Base-by-base conservation (phyloP, 2,113 vertebrate genomes). In the Microcebus griseorufus region DNA sequence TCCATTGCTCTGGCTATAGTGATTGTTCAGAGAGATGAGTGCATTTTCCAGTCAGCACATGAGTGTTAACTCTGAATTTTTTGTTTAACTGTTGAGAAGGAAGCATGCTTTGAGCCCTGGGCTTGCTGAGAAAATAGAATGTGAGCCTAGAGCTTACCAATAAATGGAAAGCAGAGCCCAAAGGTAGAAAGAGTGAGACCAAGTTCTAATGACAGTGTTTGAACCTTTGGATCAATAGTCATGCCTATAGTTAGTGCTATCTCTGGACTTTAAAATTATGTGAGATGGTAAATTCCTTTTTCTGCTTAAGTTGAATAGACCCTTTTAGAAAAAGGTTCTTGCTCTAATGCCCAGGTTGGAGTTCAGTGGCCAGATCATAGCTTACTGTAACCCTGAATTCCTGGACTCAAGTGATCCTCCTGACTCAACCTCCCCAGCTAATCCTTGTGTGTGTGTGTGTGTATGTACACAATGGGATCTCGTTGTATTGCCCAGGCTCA, bases 21-120 rank as follows among this genome's bases (percentile, higher is more conserved):
- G 81, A 62, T 84, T 90, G n/a, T 90, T 83, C 58, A 92, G 17
- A 93, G 72, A 69, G 72, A 69, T 64, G 42, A 65, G 2, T 70
- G 48, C 29, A 55, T 93, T 93, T 93, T 94, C 86, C 55, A 73
- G 5, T 96, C 18, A 62, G 20, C 42, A 62, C 6, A 60, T 37
- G 55, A 95, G 23, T 58, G 60, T 94, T 85, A 94, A 89, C 80
- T 95, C 76, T 82, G 93, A 82, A 65, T 53, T 91, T 83, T 96
- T 92, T 87, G 13, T 82, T 90, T 29, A 62, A 45, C 75, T 90
- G 1, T 83, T 80, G 75, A 90, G 69, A 90, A 96, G 65, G 51
- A 88, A 62, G 22, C 42, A 60, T 90, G 48, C 67, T 96, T 90
- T 96, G 70, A 94, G 81, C 12, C 5, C 23, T 92, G 6, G 20